Base-by-base conservation (phyloP, 2,113 vertebrate species). In the Hiodon alosoides region DNA sequence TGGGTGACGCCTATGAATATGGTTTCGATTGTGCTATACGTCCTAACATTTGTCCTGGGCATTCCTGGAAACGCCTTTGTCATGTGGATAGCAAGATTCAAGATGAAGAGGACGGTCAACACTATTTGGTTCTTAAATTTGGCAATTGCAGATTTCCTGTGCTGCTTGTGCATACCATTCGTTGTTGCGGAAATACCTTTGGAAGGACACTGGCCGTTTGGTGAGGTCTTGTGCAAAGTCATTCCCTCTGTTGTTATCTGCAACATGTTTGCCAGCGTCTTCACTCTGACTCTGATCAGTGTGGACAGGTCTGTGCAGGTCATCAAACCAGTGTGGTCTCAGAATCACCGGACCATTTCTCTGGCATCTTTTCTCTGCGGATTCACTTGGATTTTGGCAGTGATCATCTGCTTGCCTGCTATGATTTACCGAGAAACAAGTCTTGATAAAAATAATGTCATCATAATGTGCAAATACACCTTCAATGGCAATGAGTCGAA, bases 181-280 rank as follows among this genome's bases (percentile, higher is more conserved):
- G 85, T n/a, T 11, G 31, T 93, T n/a, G 79, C 72, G 1, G 85
- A 92, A 14, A 71, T 92, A 58, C 67, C 77, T 6, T 82, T 93
- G 48, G 77, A 78, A 0, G 74, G 82, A 10, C 74, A 79, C 52
- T 95, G 94, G 94, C 91, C 89, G 0, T 93, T 89, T 0, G 92
- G 93, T 8, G 77, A 65, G 64, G 69, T 87, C 52, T 80, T 94
- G 0, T 95, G 93, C 85, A 94, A 92, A 77, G 4, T 92, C 67
- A 80, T 94, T 67, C 89, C 92, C 0, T 82, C 90, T 0, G 16
- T 86, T 65, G 83, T 93, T 0, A 2, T 92, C 60, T 83, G 94
- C 74, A 94, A 91, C 80, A 94, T 94, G 93, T 94, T 93, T 77
- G 87, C 93, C 67, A 95, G 92, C 0, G 59, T 93, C 77, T 92